Evolutionary conservation across 2,888 invertebrate genomes (phyloP), one percentile per base, ranked within the genome.

Genomic region (Eupithecia subumbrata): DNA sequence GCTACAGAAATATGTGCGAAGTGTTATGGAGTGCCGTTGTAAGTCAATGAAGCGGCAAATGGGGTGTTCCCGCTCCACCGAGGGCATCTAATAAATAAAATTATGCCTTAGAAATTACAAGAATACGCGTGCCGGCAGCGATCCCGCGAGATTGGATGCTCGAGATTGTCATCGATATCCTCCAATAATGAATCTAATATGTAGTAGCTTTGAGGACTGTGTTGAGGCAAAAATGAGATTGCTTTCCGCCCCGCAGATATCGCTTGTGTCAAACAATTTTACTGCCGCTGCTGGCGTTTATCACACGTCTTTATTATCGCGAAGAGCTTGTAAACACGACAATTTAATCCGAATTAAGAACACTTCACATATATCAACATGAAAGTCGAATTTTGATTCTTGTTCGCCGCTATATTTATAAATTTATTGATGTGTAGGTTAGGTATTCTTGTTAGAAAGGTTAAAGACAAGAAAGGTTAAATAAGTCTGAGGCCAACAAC

Each of bases 41-140:
- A 94, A 95, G 95, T 95, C 95, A 94, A 95, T 95, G 95, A 94
- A 91, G 94, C 94, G 93, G 92, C 87, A 94, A 95, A 95, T 95
- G 91, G 95, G 94, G 93, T 93, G 91, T 91, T 92, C 93, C 89
- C 90, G 89, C 89, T 86, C 84, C 87, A 87, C 88, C 88, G 91
- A 90, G 91, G 91, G 91, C 89, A 90, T 87, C 93, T 94, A 94
- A 95, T 94, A 95, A 94, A 95, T 94, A 94, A 94, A 94, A 95
- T 95, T 94, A 95, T 94, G 91, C 92, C 91, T 89, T 91, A 91
- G 93, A 94, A 95, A 95, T 95, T 94, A 95, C 95, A 94, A 94
- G 93, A 94, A 94, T 91, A 92, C 93, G 92, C 90, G 89, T 88
- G 87, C 87, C 87, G 85, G 87, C 87, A 90, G 88, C 89, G 88